phyloP scores from a whole-genome alignment of 2,888 invertebrate genomes.

The Drosophila borborema region DNA sequence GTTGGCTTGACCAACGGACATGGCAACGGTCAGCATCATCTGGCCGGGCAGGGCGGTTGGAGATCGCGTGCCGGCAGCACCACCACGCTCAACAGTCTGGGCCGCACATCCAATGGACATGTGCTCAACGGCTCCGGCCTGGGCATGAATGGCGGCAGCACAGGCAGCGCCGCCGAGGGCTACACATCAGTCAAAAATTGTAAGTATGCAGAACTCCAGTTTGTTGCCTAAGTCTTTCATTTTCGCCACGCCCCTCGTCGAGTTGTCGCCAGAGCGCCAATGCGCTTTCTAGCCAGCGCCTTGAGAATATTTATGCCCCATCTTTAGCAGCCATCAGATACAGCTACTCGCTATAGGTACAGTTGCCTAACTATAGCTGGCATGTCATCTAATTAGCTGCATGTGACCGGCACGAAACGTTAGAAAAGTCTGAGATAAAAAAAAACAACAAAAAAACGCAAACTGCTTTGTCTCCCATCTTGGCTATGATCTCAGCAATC shows the following conservation, averaged over 20 bases:
- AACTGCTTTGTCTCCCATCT: constrained; percentile 27
- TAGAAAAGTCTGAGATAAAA: constrained; percentile 18
- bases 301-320: constrained; percentile 8
- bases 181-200: constrained; percentile 85
- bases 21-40: constrained; percentile 72
- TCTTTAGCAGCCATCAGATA: constrained; percentile 13
- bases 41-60: constrained; percentile 85
- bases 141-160: constrained; percentile 78
- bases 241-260: constrained; percentile 17
- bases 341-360: constrained; percentile 22
- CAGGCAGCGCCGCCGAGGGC: constrained; percentile 84
- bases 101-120: constrained; percentile 85
- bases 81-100: constrained; percentile 87
- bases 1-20: constrained; percentile 78
- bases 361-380: constrained; percentile 28
- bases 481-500: constrained; percentile 42
- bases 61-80: constrained; percentile 87
- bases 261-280: constrained; percentile 2
- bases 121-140: constrained; percentile 70
- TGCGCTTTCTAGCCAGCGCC: not conserved
- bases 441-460: constrained; percentile 14
- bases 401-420: constrained; percentile 49
- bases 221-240: constrained; percentile 67
- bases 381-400: constrained; percentile 58
- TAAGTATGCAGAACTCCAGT: constrained; percentile 76